phyloP scores from a whole-genome alignment of 1,140 invertebrate genomes.

The Lepidurus apus region DNA sequence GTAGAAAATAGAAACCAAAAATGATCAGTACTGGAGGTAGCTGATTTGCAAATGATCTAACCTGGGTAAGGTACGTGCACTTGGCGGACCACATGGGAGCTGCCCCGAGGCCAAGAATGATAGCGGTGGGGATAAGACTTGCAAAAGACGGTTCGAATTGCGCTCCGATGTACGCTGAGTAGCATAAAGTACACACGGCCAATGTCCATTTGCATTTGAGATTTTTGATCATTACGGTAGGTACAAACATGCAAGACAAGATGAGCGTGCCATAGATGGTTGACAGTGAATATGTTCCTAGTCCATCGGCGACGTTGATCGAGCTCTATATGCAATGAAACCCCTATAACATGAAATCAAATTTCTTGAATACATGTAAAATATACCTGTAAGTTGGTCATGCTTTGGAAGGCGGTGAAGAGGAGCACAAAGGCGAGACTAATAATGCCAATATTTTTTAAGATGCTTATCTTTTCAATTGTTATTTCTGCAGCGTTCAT shows the following conservation, averaged over 20 bases:
- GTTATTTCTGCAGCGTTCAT: slow-evolving; percentile 29
- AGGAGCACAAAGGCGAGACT: slow-evolving; percentile 86
- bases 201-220: slow-evolving; percentile 94
- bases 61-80: slow-evolving; percentile 87
- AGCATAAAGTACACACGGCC: slow-evolving; percentile 82
- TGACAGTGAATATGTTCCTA: slow-evolving; percentile 75
- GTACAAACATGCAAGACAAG: slow-evolving; percentile 86
- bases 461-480: slow-evolving; percentile 73
- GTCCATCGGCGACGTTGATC: slow-evolving; percentile 72
- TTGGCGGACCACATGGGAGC: slow-evolving; percentile 96
- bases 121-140: slow-evolving; percentile 85
- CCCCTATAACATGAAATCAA: neutral
- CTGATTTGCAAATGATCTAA: slow-evolving; percentile 32
- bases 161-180: slow-evolving; percentile 85
- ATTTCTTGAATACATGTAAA: neutral
- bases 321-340: slow-evolving; percentile 54
- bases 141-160: slow-evolving; percentile 87
- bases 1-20: neutral
- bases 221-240: slow-evolving; percentile 78
- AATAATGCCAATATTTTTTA: slow-evolving; percentile 79
- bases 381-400: slow-evolving; percentile 65
- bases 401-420: slow-evolving; percentile 86
- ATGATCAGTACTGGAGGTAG: slow-evolving; percentile 22
- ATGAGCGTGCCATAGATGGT: slow-evolving; percentile 83
- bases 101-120: slow-evolving; percentile 79